A percentile compares a stretch with the other conserved stretches of the same genome.
phyloP scores from a whole-genome alignment of 2,797 vertebrate species.

The Bradypodion pumilum region DNA sequence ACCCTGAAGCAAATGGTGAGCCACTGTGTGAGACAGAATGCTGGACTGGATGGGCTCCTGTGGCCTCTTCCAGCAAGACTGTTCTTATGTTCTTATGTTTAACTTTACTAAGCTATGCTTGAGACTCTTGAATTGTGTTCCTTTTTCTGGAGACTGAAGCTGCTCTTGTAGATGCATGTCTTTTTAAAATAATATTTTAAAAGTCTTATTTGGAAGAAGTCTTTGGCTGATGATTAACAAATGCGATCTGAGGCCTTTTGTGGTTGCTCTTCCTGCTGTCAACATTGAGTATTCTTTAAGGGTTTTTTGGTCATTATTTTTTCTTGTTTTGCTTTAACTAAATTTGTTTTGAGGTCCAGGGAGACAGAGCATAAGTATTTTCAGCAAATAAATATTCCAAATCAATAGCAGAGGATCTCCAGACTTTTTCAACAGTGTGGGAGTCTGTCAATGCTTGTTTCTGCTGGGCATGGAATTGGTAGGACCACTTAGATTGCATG shows the following conservation, averaged over 20 bases:
- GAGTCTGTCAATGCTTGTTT: background rate
- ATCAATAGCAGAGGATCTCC: background rate
- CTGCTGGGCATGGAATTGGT: background rate
- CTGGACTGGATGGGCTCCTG: no score
- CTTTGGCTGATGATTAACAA: background rate
- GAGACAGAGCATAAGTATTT: background rate
- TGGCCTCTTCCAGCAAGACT: no score
- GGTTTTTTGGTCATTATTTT: no score
- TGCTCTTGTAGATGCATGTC: background rate
- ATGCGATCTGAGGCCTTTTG: background rate
- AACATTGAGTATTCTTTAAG: no score
- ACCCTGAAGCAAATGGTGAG: no score
- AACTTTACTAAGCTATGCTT: background rate
- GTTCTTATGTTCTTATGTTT: no score
- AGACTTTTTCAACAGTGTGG: background rate
- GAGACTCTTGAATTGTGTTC: background rate
- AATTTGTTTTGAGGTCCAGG: no score
- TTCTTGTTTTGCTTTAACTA: no score
- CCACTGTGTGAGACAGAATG: no score
- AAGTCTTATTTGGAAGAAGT: background rate
- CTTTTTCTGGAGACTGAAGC: background rate
- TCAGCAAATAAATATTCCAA: background rate
- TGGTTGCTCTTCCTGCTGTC: background rate
- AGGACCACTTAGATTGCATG: background rate
- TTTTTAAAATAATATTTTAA: background rate